These are phyloP conservation scores for Watsonalla cultraria DNA, from an alignment of 2,888 invertebrate species.

Conservation along the genomic window DNA sequence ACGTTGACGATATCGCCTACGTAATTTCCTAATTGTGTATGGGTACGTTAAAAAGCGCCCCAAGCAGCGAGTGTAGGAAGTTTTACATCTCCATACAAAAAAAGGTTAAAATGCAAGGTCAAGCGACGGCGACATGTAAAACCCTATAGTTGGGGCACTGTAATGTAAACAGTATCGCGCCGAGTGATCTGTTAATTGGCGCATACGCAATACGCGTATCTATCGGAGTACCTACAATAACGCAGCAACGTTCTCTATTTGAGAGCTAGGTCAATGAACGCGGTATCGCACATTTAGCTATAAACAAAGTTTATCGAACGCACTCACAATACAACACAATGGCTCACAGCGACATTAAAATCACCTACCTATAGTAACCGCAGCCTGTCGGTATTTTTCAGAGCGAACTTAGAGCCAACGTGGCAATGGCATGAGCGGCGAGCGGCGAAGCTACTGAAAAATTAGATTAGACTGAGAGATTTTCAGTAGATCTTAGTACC, in stretches of 20 bases:
- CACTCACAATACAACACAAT: conserved; percentile 54
- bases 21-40: too few relatives aligned
- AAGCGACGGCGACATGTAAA: too few relatives aligned
- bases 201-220: conserved; percentile 37
- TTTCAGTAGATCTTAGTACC: too few relatives aligned
- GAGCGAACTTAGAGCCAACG: conserved; percentile 18
- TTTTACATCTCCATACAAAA: too few relatives aligned
- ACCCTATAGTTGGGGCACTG: too few relatives aligned
- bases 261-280: conserved; percentile 59
- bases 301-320: conserved; percentile 76
- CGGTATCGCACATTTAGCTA: conserved; percentile 70
- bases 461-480: neutral
- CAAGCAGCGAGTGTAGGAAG: too few relatives aligned
- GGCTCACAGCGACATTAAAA: conserved; percentile 58
- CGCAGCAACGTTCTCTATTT: conserved; percentile 52
- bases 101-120: too few relatives aligned
- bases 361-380: conserved; percentile 39
- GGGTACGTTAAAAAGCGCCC: too few relatives aligned
- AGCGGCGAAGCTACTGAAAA: conserved; percentile 6
- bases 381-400: conserved; percentile 34
- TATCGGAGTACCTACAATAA: conserved; percentile 34
- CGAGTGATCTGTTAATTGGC: conserved; percentile 46
- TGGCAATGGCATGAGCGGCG: conserved; percentile 4
- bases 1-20: too few relatives aligned
- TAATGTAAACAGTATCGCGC: conserved; percentile 26